Evolutionary conservation across 2,113 vertebrate species (phyloP).

Genomic region (Gavialis gangeticus): DNA sequence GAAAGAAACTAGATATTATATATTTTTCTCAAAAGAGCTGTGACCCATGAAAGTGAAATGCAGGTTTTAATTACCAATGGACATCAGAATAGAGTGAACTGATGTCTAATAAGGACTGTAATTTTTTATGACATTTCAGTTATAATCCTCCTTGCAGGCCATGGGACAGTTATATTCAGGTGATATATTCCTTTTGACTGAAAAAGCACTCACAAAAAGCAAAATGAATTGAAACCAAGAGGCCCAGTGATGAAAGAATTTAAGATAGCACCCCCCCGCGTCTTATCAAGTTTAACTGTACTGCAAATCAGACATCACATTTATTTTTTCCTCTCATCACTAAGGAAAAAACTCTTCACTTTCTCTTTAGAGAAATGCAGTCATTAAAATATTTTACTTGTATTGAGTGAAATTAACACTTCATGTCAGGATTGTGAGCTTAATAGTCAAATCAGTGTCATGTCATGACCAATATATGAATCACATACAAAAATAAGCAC

Average conservation of each 20-base stretch:
- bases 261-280: not conserved
- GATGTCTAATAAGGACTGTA: not conserved
- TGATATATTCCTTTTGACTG: not conserved
- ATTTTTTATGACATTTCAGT: not conserved
- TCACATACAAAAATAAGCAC: not conserved
- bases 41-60: not conserved
- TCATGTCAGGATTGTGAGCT: not conserved
- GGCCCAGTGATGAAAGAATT: not conserved
- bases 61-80: not conserved
- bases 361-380: not conserved
- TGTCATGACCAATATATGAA: not conserved
- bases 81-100: not conserved
- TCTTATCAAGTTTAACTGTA: not conserved
- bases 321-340: not conserved
- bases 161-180: accelerated
- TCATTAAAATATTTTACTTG: not conserved
- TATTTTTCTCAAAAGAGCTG: not conserved
- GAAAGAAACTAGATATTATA: not conserved
- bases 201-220: not conserved
- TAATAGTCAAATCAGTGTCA: not conserved
- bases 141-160: not conserved
- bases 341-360: not conserved
- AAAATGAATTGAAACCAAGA: not conserved
- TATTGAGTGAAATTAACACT: not conserved
- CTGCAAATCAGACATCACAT: not conserved